Evolutionary conservation across 37 sponge, comb jelly and placozoan species (phyloP), one percentile per base, ranked within the genome.

Genomic region (Spongilla lacustris): DNA sequence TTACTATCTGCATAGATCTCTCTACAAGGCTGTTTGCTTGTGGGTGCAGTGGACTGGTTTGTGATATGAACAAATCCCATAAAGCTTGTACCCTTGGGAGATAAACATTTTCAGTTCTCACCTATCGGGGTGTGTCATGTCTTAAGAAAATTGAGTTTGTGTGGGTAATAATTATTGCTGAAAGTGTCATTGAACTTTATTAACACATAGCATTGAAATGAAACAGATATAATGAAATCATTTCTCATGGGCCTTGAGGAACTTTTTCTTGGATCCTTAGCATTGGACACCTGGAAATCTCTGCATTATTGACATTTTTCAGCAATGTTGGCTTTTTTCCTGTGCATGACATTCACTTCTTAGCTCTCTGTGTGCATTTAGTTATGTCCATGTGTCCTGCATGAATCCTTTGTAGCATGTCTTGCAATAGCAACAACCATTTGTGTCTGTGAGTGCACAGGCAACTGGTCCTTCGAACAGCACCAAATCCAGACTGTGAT

Each of bases 401-500:
- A 46, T 46, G 46, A 46, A 46, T 46, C 46, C 46, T 46, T 46
- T 46, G 46, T 46, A 46, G 46, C 46, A 46, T 46, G 8, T 46
- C 46, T 8, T 46, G 46, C 46, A 4, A 8, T 46, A 46, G 46
- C 8, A 46, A 46, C 8, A 46, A 46, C 8, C 46, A 10, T 46
- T 46, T 0, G 69, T 76, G 11, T 75, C 22, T 22, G 85, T 68
- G 10, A 84, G 32, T 17, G 85, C 30, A 34, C 77, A 81, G 4
- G 46, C 46, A 4, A 46, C 8, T 4, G 46, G 46, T 32, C 46
- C 41, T 8, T 28, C 77, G 80, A 49, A n/a, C 26, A 8, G 80
- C 69, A 6, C 86, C 80, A 25, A 86, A 24, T 37, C 89, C 89
- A 27, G 66, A 4, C 46, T 74, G 69, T 11, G 82, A 72, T 6